These are phyloP conservation scores for Aporrectodea caliginosa DNA, from an alignment of 1,140 invertebrate genomes.

Conservation along the genomic window DNA sequence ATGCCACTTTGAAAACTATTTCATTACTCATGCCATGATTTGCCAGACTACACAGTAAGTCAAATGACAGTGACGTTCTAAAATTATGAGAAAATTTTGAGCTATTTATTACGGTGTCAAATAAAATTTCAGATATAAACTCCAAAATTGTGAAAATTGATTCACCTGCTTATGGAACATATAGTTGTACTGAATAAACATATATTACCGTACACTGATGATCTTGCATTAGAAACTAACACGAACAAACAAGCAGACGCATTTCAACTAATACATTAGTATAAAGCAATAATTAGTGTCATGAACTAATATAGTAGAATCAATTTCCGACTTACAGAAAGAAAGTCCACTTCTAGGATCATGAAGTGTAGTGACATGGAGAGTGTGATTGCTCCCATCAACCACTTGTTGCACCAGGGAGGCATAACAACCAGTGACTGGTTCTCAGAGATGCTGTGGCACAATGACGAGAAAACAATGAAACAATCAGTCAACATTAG, in stretches of 20 bases:
- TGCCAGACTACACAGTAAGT: no score
- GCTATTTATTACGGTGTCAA: no score
- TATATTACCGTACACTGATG: background rate
- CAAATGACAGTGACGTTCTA: no score
- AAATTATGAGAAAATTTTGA: no score
- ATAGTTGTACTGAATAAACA: background rate
- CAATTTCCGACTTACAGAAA: constrained; percentile 75
- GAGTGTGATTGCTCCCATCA: constrained; percentile 92
- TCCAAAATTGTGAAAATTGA: background rate
- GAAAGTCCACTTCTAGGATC: constrained; percentile 96
- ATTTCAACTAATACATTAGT: background rate
- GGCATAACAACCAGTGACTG: constrained; percentile 97
- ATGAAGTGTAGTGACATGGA: constrained; percentile 99
- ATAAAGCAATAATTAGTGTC: background rate
- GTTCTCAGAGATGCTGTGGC: constrained; percentile 68
- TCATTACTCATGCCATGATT: no score
- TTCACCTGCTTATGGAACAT: background rate
- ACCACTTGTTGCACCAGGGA: constrained; percentile 96
- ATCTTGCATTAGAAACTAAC: background rate
- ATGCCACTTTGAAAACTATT: no score
- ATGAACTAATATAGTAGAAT: background rate
- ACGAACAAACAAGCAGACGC: background rate
- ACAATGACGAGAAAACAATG: no score
- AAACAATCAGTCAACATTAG: no score
- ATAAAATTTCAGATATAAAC: no score